phyloP scores from a whole-genome alignment of 2,113 vertebrate genomes.

The Callopanchax toddi region DNA sequence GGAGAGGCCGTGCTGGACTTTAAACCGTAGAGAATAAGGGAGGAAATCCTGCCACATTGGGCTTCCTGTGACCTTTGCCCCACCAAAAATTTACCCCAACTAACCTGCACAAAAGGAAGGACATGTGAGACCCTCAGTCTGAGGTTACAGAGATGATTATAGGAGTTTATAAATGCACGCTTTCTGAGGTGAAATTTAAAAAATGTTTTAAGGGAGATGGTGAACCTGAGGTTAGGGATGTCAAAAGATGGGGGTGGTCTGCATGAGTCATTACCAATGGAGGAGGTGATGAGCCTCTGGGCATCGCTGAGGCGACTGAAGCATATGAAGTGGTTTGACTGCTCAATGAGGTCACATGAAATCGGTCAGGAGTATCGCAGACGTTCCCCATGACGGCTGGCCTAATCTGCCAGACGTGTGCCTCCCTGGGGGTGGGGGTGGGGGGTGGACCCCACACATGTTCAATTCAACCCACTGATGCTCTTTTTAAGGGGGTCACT shows the following conservation, averaged over 20 bases:
- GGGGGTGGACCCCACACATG: conserved; percentile 27
- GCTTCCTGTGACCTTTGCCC: conserved; percentile 69
- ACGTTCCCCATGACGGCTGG: conserved; percentile 55
- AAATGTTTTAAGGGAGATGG: background rate
- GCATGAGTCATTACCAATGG: conserved; percentile 13
- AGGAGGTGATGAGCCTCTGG: conserved; percentile 42
- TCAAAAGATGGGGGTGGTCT: conserved; percentile 1
- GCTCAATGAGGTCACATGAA: conserved; percentile 80
- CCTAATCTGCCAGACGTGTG: conserved; percentile 62
- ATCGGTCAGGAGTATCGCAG: conserved; percentile 70
- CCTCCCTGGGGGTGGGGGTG: conserved; percentile 46
- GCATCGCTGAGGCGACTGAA: conserved; percentile 52
- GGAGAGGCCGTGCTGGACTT: conserved; percentile 28
- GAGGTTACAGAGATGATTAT: background rate
- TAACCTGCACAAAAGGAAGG: conserved; percentile 52
- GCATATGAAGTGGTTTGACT: conserved; percentile 66
- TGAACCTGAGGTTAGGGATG: background rate
- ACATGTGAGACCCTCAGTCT: background rate
- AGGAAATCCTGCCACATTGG: conserved; percentile 70
- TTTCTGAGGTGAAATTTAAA: too few species aligned
- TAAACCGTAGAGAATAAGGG: conserved; percentile 25
- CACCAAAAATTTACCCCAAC: conserved; percentile 19
- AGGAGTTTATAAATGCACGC: too few species aligned
- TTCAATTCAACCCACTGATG: conserved; percentile 40
- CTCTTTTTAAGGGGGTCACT: background rate